Evolutionary conservation across 2,888 invertebrate genomes (phyloP).

Genomic region (Andrena fulva): DNA sequence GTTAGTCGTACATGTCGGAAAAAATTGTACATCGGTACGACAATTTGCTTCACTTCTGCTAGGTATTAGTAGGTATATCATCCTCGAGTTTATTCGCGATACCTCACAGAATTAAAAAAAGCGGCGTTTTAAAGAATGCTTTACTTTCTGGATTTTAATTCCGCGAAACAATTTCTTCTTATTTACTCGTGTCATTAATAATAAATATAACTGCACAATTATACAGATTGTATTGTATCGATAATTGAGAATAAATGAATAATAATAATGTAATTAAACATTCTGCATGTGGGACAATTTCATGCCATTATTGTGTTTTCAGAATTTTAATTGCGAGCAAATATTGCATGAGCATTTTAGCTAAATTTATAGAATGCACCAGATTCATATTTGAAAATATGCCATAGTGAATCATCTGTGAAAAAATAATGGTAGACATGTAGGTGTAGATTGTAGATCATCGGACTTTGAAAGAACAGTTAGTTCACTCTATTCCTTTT

Average conservation of each 20-base stretch:
- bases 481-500: no score
- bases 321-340: not conserved
- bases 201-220: not conserved
- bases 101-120: no score
- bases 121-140: no score
- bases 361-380: not conserved
- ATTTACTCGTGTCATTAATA: not conserved
- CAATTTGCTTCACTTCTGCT: no score
- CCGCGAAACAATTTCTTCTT: not conserved
- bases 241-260: not conserved
- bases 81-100: no score
- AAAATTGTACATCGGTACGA: no score
- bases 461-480: no score
- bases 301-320: not conserved
- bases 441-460: no score
- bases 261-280: not conserved
- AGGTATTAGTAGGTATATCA: no score
- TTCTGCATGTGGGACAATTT: not conserved
- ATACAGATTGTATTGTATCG: not conserved
- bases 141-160: not conserved
- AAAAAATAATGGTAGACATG: no score
- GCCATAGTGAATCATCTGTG: not conserved
- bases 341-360: not conserved
- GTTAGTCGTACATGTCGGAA: no score
- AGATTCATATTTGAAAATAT: not conserved